A percentile compares a stretch with the other conserved stretches of the same genome.
Conservation (phyloP, 2,797 vertebrate species). For the Oceanodroma leucorhoa region DNA sequence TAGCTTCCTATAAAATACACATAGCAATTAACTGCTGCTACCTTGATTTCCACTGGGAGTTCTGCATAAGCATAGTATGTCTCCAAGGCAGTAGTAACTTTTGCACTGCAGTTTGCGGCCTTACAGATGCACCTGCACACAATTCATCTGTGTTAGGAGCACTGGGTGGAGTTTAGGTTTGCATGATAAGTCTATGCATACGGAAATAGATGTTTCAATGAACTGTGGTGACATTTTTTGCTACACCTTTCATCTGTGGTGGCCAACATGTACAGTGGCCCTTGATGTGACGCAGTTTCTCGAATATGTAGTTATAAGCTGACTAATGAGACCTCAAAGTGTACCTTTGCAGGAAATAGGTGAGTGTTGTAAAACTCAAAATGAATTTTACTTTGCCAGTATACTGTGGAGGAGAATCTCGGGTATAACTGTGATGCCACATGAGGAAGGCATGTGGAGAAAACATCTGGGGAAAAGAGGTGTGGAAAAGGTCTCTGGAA, state of each 20-base stretch:
- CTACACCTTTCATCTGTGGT: neutral
- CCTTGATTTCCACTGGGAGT: neutral
- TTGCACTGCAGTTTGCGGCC: neutral
- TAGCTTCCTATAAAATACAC: neutral
- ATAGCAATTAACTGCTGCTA: neutral
- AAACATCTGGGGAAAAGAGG: neutral
- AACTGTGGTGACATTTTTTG: neutral
- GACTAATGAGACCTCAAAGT: neutral
- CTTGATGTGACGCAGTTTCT: neutral
- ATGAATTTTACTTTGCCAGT: neutral
- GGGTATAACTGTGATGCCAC: neutral
- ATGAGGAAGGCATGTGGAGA: neutral
- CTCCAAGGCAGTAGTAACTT: neutral
- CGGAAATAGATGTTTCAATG: neutral
- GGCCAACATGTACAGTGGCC: rapidly evolving
- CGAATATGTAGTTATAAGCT: neutral
- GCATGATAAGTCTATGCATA: neutral
- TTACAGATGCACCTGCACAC: neutral
- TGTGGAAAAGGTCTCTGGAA: neutral
- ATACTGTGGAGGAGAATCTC: neutral
- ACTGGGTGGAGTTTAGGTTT: neutral
- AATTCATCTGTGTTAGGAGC: neutral
- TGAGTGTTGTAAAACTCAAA: neutral
- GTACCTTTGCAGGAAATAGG: neutral
- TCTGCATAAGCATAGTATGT: neutral